A percentile compares a stretch with the other conserved stretches of the same genome.
Conservation (phyloP, 2,888 invertebrate species). For the Xestia rhomboidea region DNA sequence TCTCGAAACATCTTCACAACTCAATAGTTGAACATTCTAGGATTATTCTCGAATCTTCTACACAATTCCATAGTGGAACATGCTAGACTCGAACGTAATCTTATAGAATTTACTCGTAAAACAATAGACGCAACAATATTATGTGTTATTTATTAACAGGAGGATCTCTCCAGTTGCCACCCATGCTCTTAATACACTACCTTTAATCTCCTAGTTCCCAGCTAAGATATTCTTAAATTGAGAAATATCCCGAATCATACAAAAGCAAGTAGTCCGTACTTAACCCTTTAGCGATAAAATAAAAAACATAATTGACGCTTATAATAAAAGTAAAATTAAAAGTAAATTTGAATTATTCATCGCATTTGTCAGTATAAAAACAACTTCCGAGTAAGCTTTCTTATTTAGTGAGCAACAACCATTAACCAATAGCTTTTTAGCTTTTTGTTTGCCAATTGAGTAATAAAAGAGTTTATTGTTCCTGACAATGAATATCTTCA, state of each 20-base stretch:
- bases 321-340: conserved; percentile 4
- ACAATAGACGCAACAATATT: no score
- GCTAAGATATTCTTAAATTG: background rate
- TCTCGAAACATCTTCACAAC: background rate
- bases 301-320: background rate
- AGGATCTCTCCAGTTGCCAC: no score
- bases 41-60: no score
- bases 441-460: no score
- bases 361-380: conserved; percentile 20
- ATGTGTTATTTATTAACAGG: no score
- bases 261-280: background rate
- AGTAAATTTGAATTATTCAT: conserved; percentile 27
- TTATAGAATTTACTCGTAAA: no score
- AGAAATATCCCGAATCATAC: background rate
- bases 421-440: no score
- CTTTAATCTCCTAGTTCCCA: no score
- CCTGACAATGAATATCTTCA: conserved; percentile 22
- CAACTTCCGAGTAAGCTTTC: background rate
- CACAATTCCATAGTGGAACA: background rate
- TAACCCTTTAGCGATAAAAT: background rate
- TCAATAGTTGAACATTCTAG: background rate
- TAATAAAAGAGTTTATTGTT: background rate
- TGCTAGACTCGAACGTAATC: background rate
- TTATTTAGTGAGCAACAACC: background rate
- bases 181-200: no score